Base-by-base conservation (phyloP, 2,113 vertebrate species). In the Macheiramphus alcinus region DNA sequence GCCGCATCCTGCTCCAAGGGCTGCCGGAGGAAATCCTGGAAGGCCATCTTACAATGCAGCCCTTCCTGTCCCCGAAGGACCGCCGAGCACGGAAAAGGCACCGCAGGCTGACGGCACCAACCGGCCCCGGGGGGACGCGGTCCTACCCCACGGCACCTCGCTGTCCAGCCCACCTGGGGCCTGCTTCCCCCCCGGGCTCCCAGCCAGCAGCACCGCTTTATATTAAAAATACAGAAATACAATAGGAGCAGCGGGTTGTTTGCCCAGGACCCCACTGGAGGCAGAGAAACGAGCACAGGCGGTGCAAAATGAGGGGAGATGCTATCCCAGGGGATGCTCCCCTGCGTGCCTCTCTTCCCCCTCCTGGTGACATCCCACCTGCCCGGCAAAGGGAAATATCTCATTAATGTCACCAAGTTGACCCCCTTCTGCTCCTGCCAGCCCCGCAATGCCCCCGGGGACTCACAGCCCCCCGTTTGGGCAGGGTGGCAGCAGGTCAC, bases 11-110 rank as follows among this genome's bases (percentile, higher is more conserved):
- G 94, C 94, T 73, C 79, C 29, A 0, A 62, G 83, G 70, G 62
- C 92, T 14, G 45, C 88, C 3, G 61, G 88, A 96, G 96, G 97
- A 98, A 97, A 94, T 97, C 96, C 96, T 90, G 96, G 89, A 96
- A 97, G 92, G 96, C 86, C 47, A 3, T 43, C 58, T 86, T 68
- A 97, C 94, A 97, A 97, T 96, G 92, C 97, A 74, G 78, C 65
- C 74, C 78, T 97, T 98, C 97, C 72, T 59, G 92, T 86, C 47
- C n/a, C 89, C 43, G 2, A 88, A 96, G 87, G 96, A 74, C 56
- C 42, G 62, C 71, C 0, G 19, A 81, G 93, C 91, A 82, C 84
- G 87, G 93, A 80, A 97, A 94, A 90, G 92, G 58, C 94, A 36
- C 75, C 27, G 18, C 4, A 15, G 91, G 91, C 88, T 87, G 66